Conservation (phyloP, 2,797 vertebrate genomes). For the Arnoldichthys spilopterus region DNA sequence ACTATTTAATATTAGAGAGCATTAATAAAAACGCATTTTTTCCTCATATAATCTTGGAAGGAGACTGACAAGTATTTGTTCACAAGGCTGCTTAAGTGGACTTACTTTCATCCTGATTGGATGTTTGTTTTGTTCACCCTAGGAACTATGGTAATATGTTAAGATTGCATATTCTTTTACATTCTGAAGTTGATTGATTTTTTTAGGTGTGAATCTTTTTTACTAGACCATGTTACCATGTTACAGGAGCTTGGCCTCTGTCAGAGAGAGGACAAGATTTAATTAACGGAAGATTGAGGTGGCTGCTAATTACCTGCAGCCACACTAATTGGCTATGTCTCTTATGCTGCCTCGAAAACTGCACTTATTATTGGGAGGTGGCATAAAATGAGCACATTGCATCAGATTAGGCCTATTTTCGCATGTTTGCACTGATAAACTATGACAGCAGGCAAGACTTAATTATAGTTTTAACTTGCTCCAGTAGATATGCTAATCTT, state of each 20-base stretch:
- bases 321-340: constrained; percentile 47
- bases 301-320: constrained; percentile 55
- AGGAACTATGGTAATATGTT: constrained; percentile 11
- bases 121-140: constrained; percentile 1
- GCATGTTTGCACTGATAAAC: constrained; percentile 19
- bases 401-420: constrained; percentile 36
- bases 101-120: constrained; percentile 14
- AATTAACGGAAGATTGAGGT: constrained; percentile 53
- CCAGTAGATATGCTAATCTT: constrained; percentile 13
- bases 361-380: constrained; percentile 30
- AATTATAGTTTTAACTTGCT: constrained; percentile 43
- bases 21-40: constrained; percentile 48
- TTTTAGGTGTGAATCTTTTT: constrained; percentile 71
- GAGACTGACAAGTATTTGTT: not conserved
- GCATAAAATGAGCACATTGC: constrained; percentile 34
- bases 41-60: constrained; percentile 22
- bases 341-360: constrained; percentile 17
- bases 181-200: constrained; percentile 69
- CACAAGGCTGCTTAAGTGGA: not conserved
- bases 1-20: constrained; percentile 32
- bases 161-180: constrained; percentile 17
- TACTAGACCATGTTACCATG: constrained; percentile 29
- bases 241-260: constrained; percentile 27
- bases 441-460: constrained; percentile 31
- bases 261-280: constrained; percentile 45